Conservation (phyloP, 2,113 vertebrate genomes). For the Malurus alboscapulatus region DNA sequence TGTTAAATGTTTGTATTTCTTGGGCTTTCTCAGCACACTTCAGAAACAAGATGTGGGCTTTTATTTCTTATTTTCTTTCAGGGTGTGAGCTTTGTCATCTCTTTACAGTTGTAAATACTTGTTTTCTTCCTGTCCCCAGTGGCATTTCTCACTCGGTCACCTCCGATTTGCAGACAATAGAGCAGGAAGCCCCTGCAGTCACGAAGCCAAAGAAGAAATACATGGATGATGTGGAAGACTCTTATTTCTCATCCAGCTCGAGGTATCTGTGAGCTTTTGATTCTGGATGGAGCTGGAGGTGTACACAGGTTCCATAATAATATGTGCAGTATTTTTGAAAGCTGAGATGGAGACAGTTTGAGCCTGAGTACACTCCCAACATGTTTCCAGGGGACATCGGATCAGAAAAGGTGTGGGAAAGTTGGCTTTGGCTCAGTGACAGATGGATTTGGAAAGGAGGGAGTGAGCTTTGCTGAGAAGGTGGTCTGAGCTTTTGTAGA, state of each 20-base stretch:
- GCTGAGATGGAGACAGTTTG: background rate
- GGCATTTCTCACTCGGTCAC: conserved; percentile 92
- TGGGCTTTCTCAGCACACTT: background rate
- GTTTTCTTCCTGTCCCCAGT: conserved; percentile 62
- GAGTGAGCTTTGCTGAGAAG: background rate
- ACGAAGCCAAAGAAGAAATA: conserved; percentile 75
- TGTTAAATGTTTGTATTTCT: background rate
- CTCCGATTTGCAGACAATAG: conserved; percentile 92
- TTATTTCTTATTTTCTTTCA: background rate
- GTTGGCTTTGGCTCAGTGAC: background rate
- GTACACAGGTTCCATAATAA: background rate
- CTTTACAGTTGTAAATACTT: background rate
- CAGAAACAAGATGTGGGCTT: background rate
- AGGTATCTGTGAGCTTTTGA: conserved; percentile 48
- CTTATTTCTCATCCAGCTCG: conserved; percentile 74
- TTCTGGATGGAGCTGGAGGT: background rate
- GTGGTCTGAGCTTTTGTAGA: background rate
- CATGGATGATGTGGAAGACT: conserved; percentile 75
- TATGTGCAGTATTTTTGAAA: background rate
- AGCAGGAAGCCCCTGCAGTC: conserved; percentile 83
- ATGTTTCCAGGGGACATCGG: background rate
- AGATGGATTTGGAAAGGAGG: background rate
- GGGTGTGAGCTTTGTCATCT: background rate
- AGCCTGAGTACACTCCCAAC: background rate
- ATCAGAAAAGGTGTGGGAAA: background rate